Evolutionary conservation across 2,888 invertebrate genomes (phyloP).

Genomic region (Pilophorus perplexus): DNA sequence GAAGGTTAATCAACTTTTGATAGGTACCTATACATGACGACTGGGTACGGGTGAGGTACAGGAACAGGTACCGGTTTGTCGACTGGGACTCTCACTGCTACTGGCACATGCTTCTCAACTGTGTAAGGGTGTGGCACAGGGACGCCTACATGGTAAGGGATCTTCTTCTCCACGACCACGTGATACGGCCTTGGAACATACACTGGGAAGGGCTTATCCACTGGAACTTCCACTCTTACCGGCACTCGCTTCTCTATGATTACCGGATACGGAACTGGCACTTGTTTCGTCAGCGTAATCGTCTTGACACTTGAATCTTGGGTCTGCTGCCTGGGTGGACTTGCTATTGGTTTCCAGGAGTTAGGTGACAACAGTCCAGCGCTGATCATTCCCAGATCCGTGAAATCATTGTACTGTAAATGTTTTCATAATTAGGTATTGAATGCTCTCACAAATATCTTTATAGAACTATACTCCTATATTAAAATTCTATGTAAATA

Average conservation of each 20-base stretch:
- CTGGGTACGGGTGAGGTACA: conserved; percentile 16
- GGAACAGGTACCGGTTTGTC: conserved; percentile 52
- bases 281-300: conserved; percentile 60
- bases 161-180: conserved; percentile 56
- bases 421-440: too few relatives aligned
- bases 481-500: too few relatives aligned
- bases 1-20: too few relatives aligned
- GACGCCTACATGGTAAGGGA: conserved; percentile 64
- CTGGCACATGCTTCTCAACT: conserved; percentile 70
- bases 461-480: too few relatives aligned
- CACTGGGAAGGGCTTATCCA: conserved; percentile 60
- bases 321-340: too few relatives aligned
- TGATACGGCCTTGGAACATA: conserved; percentile 73
- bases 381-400: too few relatives aligned
- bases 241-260: conserved; percentile 58
- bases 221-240: conserved; percentile 65
- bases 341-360: too few relatives aligned
- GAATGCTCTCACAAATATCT: too few relatives aligned
- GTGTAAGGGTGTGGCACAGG: conserved; percentile 67
- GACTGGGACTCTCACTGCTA: conserved; percentile 69
- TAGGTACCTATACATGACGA: conserved; percentile 12
- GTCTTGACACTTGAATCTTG: too few relatives aligned
- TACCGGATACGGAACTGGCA: conserved; percentile 71
- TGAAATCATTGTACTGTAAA: too few relatives aligned
- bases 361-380: too few relatives aligned